Conservation (phyloP, 2,888 invertebrate genomes). For the Drosophila aldrichi region DNA sequence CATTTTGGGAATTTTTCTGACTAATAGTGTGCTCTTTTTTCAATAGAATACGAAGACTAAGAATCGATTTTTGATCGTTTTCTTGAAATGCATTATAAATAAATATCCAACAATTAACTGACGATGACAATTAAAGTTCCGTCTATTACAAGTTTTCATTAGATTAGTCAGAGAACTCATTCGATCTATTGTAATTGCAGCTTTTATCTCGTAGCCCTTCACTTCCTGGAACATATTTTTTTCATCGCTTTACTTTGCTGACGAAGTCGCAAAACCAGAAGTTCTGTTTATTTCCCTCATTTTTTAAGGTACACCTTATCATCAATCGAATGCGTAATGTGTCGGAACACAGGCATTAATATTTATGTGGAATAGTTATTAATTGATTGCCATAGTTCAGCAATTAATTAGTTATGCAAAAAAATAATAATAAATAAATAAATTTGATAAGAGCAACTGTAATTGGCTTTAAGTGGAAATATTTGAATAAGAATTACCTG, state of each 20-base stretch:
- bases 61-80: background rate
- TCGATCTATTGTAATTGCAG: conserved; percentile 12
- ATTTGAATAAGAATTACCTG: background rate
- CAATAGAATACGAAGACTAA: no score
- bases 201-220: background rate
- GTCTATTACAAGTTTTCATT: background rate
- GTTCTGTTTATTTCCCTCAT: background rate
- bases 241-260: background rate
- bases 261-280: background rate
- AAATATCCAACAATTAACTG: background rate
- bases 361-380: background rate
- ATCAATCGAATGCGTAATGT: background rate
- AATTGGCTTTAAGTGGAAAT: background rate
- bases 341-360: background rate
- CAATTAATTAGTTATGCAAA: background rate
- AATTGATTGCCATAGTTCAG: conserved; percentile 6
- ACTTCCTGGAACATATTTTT: background rate
- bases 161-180: background rate
- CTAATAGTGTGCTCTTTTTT: no score
- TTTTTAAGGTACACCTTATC: background rate
- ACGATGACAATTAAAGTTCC: background rate
- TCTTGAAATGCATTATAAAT: background rate
- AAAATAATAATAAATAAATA: no score
- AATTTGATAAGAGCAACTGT: background rate
- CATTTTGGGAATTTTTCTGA: no score